Evolutionary conservation across 2,113 vertebrate species (phyloP).

Genomic region (Syrmaticus mikado): DNA sequence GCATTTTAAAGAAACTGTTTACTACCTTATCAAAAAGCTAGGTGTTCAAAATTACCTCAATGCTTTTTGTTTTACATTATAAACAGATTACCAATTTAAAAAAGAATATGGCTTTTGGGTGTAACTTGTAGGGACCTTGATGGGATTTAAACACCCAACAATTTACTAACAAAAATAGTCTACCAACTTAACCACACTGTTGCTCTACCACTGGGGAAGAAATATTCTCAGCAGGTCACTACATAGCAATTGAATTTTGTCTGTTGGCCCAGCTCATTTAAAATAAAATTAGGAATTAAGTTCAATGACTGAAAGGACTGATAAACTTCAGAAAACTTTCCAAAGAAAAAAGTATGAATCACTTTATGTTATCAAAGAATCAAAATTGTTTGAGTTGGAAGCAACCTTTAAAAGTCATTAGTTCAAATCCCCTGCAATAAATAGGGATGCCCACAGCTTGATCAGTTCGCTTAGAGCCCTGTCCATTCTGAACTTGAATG

Average conservation of each 20-base stretch:
- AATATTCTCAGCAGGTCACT: not conserved
- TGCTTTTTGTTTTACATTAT: slow-evolving; percentile 20
- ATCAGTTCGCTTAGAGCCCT: too few species aligned
- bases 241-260: not conserved
- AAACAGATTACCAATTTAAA: not conserved
- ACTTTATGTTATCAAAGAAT: not conserved
- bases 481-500: too few species aligned
- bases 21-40: not conserved
- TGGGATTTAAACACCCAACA: slow-evolving; percentile 41
- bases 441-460: too few species aligned
- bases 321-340: not conserved
- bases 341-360: not conserved
- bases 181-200: not conserved
- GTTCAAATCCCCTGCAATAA: too few species aligned
- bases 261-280: not conserved
- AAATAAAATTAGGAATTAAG: not conserved
- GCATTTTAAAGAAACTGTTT: slow-evolving; percentile 3
- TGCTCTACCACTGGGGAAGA: not conserved
- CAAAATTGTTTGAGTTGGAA: too few species aligned
- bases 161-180: slow-evolving; percentile 70
- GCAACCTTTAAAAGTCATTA: too few species aligned
- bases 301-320: not conserved
- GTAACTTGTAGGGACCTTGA: not conserved
- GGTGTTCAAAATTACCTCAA: not conserved
- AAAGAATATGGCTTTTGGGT: slow-evolving; percentile 13